phyloP scores from a whole-genome alignment of 2,797 vertebrate genomes.

The Eurystomus glaucurus region DNA sequence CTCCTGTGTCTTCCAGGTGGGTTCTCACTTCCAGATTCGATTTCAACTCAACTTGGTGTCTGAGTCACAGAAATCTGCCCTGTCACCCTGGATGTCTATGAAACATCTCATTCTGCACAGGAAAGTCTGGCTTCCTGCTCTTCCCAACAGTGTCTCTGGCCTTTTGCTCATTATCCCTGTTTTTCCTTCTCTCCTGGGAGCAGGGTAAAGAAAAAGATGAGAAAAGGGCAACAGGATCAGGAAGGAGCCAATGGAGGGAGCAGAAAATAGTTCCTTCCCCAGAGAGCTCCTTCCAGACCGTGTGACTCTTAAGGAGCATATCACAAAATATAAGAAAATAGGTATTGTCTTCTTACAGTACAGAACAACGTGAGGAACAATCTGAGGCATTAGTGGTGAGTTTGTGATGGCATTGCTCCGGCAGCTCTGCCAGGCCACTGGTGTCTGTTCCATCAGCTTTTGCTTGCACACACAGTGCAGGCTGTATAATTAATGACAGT shows the following conservation, averaged over 20 bases:
- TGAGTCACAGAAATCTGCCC: background rate
- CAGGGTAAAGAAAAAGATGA: background rate
- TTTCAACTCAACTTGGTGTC: background rate
- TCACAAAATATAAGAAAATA: background rate
- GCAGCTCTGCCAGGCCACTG: background rate
- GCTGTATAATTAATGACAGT: conserved; percentile 10
- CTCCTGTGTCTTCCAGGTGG: background rate
- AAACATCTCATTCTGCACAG: background rate
- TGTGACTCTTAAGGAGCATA: background rate
- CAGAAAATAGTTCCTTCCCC: background rate
- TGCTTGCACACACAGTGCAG: background rate
- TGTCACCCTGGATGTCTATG: background rate
- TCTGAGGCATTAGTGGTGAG: background rate
- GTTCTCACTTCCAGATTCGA: background rate
- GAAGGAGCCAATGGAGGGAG: background rate
- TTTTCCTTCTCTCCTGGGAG: background rate
- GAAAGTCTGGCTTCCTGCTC: background rate
- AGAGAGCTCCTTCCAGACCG: background rate
- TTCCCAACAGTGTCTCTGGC: background rate
- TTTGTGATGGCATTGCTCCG: background rate
- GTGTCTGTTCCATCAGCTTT: background rate
- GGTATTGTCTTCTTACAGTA: background rate
- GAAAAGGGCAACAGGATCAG: background rate
- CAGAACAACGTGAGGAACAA: background rate
- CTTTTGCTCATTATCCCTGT: background rate